phyloP scores from a whole-genome alignment of 1,140 invertebrate genomes.

The Scylla paramamosain region DNA sequence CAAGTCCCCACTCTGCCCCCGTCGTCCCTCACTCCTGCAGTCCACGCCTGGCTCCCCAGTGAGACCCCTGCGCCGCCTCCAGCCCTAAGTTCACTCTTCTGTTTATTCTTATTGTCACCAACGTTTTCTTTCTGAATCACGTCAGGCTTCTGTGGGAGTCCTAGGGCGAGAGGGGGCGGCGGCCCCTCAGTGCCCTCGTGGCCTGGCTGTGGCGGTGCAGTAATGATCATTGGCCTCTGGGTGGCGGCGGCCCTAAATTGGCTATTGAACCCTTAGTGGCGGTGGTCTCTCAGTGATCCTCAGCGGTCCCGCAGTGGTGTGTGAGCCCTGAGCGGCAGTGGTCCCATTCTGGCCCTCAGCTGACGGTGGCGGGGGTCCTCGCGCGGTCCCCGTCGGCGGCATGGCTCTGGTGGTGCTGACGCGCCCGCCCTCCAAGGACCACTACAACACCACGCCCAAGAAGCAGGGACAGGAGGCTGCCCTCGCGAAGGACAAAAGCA shows the following conservation, averaged over 20 bases:
- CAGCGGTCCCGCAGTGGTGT: neutral
- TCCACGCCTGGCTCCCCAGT: too few relatives aligned
- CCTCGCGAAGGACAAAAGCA: neutral
- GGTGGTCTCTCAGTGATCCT: neutral
- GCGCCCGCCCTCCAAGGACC: conserved; percentile 59
- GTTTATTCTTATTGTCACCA: too few relatives aligned
- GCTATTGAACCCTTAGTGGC: neutral
- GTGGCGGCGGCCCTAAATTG: neutral
- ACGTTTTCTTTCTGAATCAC: too few relatives aligned
- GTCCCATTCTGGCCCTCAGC: neutral
- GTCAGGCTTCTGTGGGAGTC: too few relatives aligned
- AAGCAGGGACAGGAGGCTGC: conserved; percentile 27
- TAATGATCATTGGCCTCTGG: neutral
- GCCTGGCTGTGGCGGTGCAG: too few relatives aligned
- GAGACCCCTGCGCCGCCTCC: too few relatives aligned
- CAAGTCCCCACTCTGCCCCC: too few relatives aligned
- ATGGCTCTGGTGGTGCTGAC: conserved; percentile 64
- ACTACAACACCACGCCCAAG: conserved; percentile 45
- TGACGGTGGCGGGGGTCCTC: neutral
- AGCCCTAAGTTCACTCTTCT: too few relatives aligned
- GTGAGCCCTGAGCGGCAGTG: neutral
- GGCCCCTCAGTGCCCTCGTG: too few relatives aligned
- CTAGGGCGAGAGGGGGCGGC: too few relatives aligned
- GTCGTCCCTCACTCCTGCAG: too few relatives aligned
- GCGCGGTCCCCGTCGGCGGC: neutral